Base-by-base conservation (phyloP, 2,113 vertebrate genomes). In the Lamprologus sp. region DNA sequence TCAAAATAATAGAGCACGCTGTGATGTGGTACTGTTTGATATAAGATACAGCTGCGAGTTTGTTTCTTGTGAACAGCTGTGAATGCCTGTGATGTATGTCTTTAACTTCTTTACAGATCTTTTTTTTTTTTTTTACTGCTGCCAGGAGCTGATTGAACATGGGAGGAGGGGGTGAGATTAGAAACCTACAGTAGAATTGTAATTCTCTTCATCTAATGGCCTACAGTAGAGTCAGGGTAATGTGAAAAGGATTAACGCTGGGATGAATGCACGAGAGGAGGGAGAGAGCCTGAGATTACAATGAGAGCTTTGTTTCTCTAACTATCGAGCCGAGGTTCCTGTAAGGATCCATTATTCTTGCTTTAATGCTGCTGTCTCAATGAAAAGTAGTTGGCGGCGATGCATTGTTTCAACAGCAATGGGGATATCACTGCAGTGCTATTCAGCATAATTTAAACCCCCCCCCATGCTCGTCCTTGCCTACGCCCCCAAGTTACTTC, bases 321-420 rank as follows among this genome's bases (percentile, higher is more conserved):
- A 60, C 93, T 86, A 92, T 94, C 83, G 89, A 93, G 94, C 93
- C 21, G 89, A 91, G 91, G 89, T 92, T 91, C 92, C 90, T 91
- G 94, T 90, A 82, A 93, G 87, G 89, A 93, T 92, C 93, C 93
- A 95, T 95, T 95, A 94, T 95, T 95, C 93, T 95, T 93, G 94
- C 93, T 93, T 94, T 95, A 94, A 95, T 90, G 91, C 91, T 26
- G 93, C 90, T 90, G 93, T 94, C 93, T 93, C 83, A 87, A 70
- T 93, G 91, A 93, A 89, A 94, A 93, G 92, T 91, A 92, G 87
- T 90, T 86, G 87, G 85, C 75, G 53, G 88, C 87, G 60, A 90
- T 87, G 88, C 93, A 94, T 95, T 95, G 95, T 95, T 93, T 91
- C 90, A 90, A 60, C 89, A 33, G 93, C 86, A 85, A 88, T 85